These are phyloP conservation scores for Agrochola litura DNA, from an alignment of 2,888 invertebrate species.

Conservation along the genomic window DNA sequence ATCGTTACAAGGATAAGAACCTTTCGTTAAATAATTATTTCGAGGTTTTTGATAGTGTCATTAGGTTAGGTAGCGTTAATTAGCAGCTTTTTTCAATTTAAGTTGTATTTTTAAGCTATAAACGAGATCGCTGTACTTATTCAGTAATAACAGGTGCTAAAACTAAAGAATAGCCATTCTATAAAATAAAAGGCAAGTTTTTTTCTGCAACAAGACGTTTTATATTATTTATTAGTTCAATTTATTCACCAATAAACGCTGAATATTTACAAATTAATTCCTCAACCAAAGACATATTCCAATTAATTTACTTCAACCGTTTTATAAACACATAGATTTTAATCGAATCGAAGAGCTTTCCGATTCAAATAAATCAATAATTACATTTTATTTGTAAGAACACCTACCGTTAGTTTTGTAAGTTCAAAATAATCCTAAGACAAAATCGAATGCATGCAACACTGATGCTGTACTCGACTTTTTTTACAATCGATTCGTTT, in stretches of 20 bases:
- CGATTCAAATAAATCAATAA: slow-evolving; percentile 76
- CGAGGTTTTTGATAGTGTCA: slow-evolving; percentile 38
- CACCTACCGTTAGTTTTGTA: slow-evolving; percentile 68
- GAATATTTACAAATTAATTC: slow-evolving; percentile 34
- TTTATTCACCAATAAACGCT: slow-evolving; percentile 8
- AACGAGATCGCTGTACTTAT: slow-evolving; percentile 10
- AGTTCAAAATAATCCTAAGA: slow-evolving; percentile 72
- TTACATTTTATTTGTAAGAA: slow-evolving; percentile 72
- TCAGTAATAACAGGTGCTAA: slow-evolving; percentile 9
- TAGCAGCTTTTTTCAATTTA: slow-evolving; percentile 34
- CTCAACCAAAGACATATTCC: slow-evolving; percentile 62
- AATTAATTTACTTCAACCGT: slow-evolving; percentile 65
- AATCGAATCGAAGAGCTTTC: slow-evolving; percentile 75
- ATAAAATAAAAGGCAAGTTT: slow-evolving; percentile 7
- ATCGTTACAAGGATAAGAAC: slow-evolving; percentile 46
- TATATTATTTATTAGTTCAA: slow-evolving; percentile 1
- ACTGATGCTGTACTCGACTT: slow-evolving; percentile 75
- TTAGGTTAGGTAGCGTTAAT: slow-evolving; percentile 50
- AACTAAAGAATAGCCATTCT: slow-evolving; percentile 7
- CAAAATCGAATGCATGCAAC: slow-evolving; percentile 83
- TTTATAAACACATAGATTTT: slow-evolving; percentile 73
- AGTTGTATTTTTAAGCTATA: slow-evolving; percentile 25
- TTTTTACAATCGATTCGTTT: slow-evolving; percentile 83
- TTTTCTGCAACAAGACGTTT: slow-evolving; percentile 14
- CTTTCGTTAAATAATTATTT: slow-evolving; percentile 48